Evolutionary conservation across 2,888 invertebrate genomes (phyloP).

Genomic region (Spisula solida): DNA sequence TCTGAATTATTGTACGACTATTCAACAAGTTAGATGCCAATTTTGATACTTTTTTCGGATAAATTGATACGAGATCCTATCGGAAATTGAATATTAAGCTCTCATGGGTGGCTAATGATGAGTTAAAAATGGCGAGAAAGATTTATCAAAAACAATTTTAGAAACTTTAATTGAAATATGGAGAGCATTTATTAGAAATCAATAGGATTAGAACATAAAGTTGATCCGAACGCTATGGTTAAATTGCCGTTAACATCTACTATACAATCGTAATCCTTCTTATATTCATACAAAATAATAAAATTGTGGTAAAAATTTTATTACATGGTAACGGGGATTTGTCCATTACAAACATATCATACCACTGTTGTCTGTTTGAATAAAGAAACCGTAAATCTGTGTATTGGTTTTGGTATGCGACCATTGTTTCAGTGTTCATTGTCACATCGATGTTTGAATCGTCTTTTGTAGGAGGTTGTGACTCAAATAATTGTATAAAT

Average conservation of each 20-base stretch:
- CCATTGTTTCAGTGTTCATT: background rate
- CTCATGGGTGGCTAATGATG: slow-evolving; percentile 21
- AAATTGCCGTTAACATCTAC: slow-evolving; percentile 2
- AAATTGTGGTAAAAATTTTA: slow-evolving; percentile 16
- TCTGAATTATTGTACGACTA: background rate
- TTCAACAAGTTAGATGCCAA: slow-evolving; percentile 24
- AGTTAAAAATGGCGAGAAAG: background rate
- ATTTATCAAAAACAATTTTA: background rate
- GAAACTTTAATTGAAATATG: slow-evolving; percentile 6
- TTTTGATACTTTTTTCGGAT: slow-evolving; percentile 32
- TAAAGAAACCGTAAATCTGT: background rate
- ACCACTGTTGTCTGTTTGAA: background rate
- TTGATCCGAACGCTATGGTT: background rate
- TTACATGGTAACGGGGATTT: slow-evolving; percentile 1
- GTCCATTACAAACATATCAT: background rate
- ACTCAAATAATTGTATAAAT: background rate
- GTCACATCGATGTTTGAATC: background rate
- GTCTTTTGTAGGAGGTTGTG: background rate
- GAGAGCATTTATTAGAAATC: background rate
- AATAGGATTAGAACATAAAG: background rate
- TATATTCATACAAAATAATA: slow-evolving; percentile 22
- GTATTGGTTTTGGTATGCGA: background rate
- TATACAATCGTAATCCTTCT: background rate
- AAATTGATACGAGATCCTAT: slow-evolving; percentile 28
- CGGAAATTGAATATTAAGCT: slow-evolving; percentile 17